phyloP scores from a whole-genome alignment of 35 echinoderm and acorn worm species.

The Lytechinus variegatus region DNA sequence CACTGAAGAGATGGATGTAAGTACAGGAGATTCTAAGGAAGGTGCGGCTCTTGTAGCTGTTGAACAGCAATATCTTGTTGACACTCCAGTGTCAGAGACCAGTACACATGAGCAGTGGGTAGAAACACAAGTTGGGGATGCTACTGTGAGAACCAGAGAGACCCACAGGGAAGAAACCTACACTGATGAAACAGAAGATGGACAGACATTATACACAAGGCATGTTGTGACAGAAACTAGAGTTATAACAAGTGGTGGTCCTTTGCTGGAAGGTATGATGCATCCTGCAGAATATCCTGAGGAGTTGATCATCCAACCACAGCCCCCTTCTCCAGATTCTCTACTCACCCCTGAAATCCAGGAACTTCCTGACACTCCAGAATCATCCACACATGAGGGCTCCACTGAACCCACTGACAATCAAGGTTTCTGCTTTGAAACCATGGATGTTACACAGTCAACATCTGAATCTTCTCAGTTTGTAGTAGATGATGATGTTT shows the following conservation, averaged over 20 bases:
- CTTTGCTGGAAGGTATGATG: neutral
- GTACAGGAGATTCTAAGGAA: constrained; percentile 10
- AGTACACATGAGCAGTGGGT: neutral
- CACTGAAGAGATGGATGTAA: constrained; percentile 23
- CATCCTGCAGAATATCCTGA: constrained; percentile 24
- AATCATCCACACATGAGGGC: constrained; percentile 52
- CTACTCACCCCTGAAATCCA: constrained; percentile 88
- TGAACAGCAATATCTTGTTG: constrained; percentile 50
- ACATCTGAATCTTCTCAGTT: constrained; percentile 16
- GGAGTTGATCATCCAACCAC: constrained; percentile 47
- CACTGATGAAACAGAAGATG: constrained; percentile 41
- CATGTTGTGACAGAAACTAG: constrained; percentile 41
- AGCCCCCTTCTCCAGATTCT: constrained; percentile 54
- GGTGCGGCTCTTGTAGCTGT: neutral
- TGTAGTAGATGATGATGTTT: constrained; percentile 6
- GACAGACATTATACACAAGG: neutral
- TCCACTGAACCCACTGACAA: neutral
- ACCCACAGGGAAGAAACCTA: constrained; percentile 8
- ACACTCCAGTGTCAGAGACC: constrained; percentile 23
- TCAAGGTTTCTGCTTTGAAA: constrained; percentile 26
- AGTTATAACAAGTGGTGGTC: constrained; percentile 19
- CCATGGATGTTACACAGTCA: neutral
- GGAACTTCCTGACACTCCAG: constrained; percentile 97
- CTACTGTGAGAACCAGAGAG: constrained; percentile 13
- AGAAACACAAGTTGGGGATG: constrained; percentile 45